Conservation (phyloP, 2,113 vertebrate genomes). For the Sphyrna mokarran region DNA sequence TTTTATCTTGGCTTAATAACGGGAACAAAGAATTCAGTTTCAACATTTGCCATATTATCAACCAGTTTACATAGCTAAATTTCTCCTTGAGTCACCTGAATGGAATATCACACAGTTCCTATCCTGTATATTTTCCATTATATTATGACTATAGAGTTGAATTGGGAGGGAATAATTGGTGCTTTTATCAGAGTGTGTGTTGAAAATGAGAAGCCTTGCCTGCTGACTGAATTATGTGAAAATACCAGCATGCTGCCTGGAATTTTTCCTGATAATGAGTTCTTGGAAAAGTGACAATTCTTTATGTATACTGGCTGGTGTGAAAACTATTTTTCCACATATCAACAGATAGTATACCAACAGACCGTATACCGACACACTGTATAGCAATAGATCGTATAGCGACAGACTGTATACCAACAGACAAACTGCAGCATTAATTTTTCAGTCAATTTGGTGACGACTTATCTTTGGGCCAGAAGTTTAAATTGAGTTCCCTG, state of each 20-base stretch:
- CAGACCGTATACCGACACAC: too few relatives aligned
- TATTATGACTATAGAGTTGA: background rate
- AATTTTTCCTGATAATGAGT: background rate
- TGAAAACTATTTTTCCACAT: background rate
- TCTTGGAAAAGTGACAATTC: background rate
- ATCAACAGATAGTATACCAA: background rate
- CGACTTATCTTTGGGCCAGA: background rate
- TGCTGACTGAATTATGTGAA: background rate
- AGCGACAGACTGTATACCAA: background rate
- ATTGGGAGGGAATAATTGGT: background rate
- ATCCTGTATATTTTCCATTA: background rate
- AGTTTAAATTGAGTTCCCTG: background rate
- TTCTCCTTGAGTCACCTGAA: background rate
- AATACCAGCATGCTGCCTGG: background rate
- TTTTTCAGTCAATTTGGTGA: background rate
- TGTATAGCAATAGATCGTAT: too few relatives aligned
- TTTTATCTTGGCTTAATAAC: background rate
- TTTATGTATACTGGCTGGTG: too few relatives aligned
- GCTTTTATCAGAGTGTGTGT: background rate
- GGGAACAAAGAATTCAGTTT: background rate
- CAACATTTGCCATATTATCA: background rate
- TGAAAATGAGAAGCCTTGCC: background rate
- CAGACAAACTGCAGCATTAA: background rate
- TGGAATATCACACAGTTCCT: background rate
- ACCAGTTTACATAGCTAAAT: background rate